These are phyloP conservation scores for Centruroides sculpturatus DNA, from an alignment of 1,140 invertebrate genomes.

Conservation along the genomic window DNA sequence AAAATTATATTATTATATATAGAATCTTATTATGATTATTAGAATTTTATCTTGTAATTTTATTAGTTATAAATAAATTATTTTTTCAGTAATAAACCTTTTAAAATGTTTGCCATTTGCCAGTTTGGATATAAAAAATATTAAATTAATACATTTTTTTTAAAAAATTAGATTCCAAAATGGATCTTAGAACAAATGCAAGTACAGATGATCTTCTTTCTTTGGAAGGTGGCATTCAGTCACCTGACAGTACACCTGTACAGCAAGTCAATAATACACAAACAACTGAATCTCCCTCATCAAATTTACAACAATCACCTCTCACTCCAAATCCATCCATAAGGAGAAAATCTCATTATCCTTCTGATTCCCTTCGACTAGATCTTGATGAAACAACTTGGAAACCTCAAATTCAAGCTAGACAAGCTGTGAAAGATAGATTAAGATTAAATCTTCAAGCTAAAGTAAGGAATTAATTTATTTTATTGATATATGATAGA, in stretches of 20 bases:
- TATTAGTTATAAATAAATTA: no score
- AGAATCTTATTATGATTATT: no score
- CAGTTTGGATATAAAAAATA: no score
- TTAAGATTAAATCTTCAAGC: conserved; percentile 12
- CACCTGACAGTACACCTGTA: conserved; percentile 5
- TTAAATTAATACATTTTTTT: no score
- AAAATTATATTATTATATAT: no score
- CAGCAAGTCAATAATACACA: conserved; percentile 3
- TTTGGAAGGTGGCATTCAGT: conserved; percentile 12
- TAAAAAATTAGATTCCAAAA: background rate
- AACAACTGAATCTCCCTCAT: conserved; percentile 1
- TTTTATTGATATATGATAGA: background rate
- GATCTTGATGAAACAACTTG: conserved; percentile 11
- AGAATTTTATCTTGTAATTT: no score
- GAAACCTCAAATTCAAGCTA: conserved; percentile 3
- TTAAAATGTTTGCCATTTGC: no score
- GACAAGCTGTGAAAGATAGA: conserved; percentile 5
- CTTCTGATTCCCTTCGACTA: conserved; percentile 3
- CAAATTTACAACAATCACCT: background rate
- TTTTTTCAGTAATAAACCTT: no score
- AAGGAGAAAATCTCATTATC: conserved; percentile 2
- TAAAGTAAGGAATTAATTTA: background rate
- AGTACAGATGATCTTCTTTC: conserved; percentile 13
- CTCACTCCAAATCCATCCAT: conserved; percentile 5
- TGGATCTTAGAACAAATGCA: conserved; percentile 12